Percentiles rank a stretch among this genome's conserved stretches.
Conservation (phyloP, 2,888 invertebrate species). For the Andrena bicolor region DNA sequence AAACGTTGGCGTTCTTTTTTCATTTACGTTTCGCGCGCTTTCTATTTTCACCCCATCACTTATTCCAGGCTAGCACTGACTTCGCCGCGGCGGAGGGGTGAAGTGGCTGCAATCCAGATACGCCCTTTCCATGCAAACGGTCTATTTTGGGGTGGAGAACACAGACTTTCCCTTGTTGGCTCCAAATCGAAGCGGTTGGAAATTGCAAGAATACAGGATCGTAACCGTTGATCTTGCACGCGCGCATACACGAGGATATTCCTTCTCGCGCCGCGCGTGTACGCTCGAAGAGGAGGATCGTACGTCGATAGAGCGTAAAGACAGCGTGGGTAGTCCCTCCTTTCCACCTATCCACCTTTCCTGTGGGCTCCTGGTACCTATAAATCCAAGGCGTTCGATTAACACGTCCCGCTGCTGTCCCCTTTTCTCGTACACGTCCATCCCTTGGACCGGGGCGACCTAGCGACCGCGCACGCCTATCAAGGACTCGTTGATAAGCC, state of each 20-base stretch:
- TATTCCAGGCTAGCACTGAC: conserved; percentile 3
- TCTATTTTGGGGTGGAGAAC: conserved; percentile 8
- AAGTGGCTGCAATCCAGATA: conserved; percentile 16
- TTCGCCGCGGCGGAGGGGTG: neutral
- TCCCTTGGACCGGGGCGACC: conserved; percentile 29
- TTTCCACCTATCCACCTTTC: conserved; percentile 38
- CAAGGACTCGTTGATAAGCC: conserved; percentile 71
- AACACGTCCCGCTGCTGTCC: conserved; percentile 60
- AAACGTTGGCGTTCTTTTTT: neutral
- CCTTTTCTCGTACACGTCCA: conserved; percentile 28
- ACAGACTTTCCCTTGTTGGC: neutral
- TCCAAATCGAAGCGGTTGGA: neutral
- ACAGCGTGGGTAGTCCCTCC: conserved; percentile 52
- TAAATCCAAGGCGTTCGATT: conserved; percentile 66
- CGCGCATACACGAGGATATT: neutral
- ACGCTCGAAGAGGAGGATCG: neutral
- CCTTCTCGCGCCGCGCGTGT: neutral
- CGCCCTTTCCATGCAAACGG: neutral
- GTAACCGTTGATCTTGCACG: neutral
- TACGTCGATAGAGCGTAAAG: conserved; percentile 18
- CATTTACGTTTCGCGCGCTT: conserved; percentile 5
- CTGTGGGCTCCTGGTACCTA: conserved; percentile 37
- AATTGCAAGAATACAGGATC: neutral
- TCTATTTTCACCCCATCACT: conserved; percentile 27
- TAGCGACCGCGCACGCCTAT: conserved; percentile 39